Evolutionary conservation across 2,113 vertebrate species (phyloP).

Genomic region (Epinephelus cyanopodus): DNA sequence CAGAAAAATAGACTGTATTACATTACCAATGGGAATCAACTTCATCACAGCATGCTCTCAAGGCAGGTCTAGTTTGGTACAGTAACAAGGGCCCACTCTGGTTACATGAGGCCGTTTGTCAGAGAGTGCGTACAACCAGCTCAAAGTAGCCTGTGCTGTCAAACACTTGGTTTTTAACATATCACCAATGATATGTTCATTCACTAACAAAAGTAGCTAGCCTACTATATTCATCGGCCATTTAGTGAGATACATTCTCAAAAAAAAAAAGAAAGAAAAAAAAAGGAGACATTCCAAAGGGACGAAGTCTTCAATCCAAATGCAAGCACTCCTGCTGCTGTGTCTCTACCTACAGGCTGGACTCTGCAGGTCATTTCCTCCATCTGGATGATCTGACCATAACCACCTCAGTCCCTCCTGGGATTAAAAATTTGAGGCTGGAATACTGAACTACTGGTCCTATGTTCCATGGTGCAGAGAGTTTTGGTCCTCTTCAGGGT

Average conservation of each 20-base stretch:
- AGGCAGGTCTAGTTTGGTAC: constrained; percentile 61
- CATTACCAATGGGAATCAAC: constrained; percentile 43
- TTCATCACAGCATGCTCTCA: constrained; percentile 75
- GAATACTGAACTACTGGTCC: constrained; percentile 44
- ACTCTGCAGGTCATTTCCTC: not conserved
- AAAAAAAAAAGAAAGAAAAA: constrained; percentile 10
- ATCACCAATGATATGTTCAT: constrained; percentile 19
- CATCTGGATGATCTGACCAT: not conserved
- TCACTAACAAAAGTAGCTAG: constrained; percentile 16
- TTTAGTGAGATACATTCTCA: constrained; percentile 43
- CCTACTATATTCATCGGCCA: not conserved
- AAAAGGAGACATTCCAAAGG: constrained; percentile 48
- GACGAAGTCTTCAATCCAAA: constrained; percentile 38
- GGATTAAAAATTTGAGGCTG: constrained; percentile 43
- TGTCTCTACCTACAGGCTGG: not conserved
- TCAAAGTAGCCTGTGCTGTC: constrained; percentile 10
- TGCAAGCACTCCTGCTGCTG: constrained; percentile 18
- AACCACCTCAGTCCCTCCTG: constrained; percentile 9
- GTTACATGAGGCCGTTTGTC: constrained; percentile 35
- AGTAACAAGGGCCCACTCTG: constrained; percentile 37
- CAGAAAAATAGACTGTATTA: constrained; percentile 74
- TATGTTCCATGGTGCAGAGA: constrained; percentile 22
- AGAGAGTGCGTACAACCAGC: constrained; percentile 5
- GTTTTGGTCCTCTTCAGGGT: constrained; percentile 52
- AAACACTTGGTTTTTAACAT: constrained; percentile 11